Evolutionary conservation across 1,140 invertebrate genomes (phyloP).

Genomic region (Nasonia giraulti): DNA sequence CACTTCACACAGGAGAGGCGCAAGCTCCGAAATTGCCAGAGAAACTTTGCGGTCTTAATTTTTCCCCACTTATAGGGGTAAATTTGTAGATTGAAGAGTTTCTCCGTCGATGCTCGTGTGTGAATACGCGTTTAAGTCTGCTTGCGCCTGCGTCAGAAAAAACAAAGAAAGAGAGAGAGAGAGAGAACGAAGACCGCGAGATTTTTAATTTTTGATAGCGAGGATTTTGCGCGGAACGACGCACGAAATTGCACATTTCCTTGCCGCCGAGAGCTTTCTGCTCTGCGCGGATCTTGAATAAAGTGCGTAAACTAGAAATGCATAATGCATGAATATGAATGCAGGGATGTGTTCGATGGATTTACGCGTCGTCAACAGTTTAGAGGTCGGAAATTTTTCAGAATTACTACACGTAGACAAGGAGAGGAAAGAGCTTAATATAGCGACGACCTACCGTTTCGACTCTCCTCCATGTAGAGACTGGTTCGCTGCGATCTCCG

Average conservation of each 20-base stretch:
- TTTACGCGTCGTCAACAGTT: not conserved
- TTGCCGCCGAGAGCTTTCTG: not conserved
- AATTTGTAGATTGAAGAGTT: constrained; percentile 2
- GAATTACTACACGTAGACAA: no score
- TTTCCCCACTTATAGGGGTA: not conserved
- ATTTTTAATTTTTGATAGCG: constrained; percentile 44
- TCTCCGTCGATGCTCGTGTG: no score
- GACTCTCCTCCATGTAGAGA: constrained; percentile 68
- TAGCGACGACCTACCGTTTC: constrained; percentile 63
- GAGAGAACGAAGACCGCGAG: not conserved
- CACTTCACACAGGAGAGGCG: not conserved
- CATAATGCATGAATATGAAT: constrained; percentile 45
- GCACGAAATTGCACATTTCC: constrained; percentile 43
- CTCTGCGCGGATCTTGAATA: constrained; percentile 12
- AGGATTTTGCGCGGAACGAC: constrained; percentile 36
- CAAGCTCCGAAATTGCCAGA: constrained; percentile 1
- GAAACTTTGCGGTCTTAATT: not conserved
- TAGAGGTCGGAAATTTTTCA: not conserved
- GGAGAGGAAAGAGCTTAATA: no score
- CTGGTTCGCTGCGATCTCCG: constrained; percentile 68
- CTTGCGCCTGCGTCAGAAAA: no score
- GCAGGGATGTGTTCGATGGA: not conserved
- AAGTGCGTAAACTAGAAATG: constrained; percentile 42
- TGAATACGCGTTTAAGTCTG: no score
- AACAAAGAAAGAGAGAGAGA: no score